A percentile compares a stretch with the other conserved stretches of the same genome.
phyloP scores from a whole-genome alignment of 2,113 vertebrate species.

The Todiramphus saurophagus region DNA sequence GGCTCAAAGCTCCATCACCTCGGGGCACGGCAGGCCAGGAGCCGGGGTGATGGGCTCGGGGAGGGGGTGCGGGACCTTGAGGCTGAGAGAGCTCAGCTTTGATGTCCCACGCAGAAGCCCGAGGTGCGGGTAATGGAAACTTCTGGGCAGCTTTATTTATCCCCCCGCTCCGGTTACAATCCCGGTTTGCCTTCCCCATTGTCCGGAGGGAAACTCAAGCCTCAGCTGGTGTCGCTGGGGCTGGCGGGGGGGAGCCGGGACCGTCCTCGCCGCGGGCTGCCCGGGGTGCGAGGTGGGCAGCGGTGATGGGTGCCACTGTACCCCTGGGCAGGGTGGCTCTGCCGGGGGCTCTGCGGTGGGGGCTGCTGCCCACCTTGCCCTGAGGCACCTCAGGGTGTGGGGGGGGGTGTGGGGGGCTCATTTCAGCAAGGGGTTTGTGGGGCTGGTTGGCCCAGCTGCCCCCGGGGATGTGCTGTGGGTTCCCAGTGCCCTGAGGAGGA shows the following conservation, averaged over 20 bases:
- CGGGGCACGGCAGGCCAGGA: neutral
- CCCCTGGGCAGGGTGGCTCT: neutral
- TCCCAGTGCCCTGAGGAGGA: neutral
- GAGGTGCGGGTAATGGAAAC: constrained; percentile 20
- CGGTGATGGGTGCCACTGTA: fast-evolving
- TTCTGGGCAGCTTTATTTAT: constrained; percentile 60
- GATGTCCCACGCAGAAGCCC: neutral
- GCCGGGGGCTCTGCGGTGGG: fast-evolving
- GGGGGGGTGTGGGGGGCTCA: fast-evolving
- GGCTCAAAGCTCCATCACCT: neutral
- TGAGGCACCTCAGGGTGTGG: fast-evolving
- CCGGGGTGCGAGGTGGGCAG: fast-evolving
- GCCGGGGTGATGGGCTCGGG: neutral
- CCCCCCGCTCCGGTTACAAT: constrained; percentile 22
- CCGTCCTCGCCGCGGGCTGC: fast-evolving
- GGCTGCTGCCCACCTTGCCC: neutral
- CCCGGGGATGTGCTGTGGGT: fast-evolving
- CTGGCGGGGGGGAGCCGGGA: neutral
- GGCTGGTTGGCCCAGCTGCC: neutral
- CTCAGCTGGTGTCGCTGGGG: neutral
- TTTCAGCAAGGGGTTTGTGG: no score
- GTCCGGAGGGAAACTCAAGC: constrained; percentile 37
- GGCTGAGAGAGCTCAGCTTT: neutral
- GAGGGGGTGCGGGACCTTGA: neutral
- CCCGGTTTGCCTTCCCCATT: constrained; percentile 38